Evolutionary conservation across 2,113 vertebrate genomes (phyloP), one percentile per base, ranked within the genome.

Genomic region (Ranitomeya imitator): DNA sequence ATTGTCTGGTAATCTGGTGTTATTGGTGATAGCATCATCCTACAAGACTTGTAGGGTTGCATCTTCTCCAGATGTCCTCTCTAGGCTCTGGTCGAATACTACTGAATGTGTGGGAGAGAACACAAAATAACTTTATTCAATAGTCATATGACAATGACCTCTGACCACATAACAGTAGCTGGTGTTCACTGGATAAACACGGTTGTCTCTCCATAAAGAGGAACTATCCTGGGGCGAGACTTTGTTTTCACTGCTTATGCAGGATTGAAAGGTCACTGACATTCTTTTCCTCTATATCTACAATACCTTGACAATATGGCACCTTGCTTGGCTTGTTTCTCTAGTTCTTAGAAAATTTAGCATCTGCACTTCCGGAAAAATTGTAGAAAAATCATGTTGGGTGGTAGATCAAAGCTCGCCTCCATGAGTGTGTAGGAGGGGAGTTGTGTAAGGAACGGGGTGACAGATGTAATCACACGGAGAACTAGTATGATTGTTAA

Each of bases 181-280:
- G n/a, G 18, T 5, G 12, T 67, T 51, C 63, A 5, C n/a, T 84
- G 82, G 55, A 16, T 60, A 52, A 65, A 67, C 61, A 67, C 31
- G 7, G 14, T 82, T 19, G 12, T 6, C 81, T 13, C 19, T 13
- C 51, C 16, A 8, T 69, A 71, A 84, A 84, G 81, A 83, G 71
- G 31, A 78, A 37, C 85, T 55, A 65, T 26, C 79, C 10, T 16
- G n/a, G 86, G 73, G 86, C 6, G 86, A 76, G 86, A 67, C 79
- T 63, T 81, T 81, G 86, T 82, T 76, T 82, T 45, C 79, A 15
- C 61, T 45, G 79, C 79, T 59, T 51, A 60, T 82, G 9, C 74
- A 52, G 60, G 69, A 76, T 59, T 19, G 19, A 87, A 87, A 88
- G 86, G 86, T 87, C 86, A 82, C 14, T 61, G 55, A 61, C 31